Percentiles rank a stretch among this genome's conserved stretches.
phyloP scores from a whole-genome alignment of 2,113 vertebrate genomes.

The Atrichornis clamosus region DNA sequence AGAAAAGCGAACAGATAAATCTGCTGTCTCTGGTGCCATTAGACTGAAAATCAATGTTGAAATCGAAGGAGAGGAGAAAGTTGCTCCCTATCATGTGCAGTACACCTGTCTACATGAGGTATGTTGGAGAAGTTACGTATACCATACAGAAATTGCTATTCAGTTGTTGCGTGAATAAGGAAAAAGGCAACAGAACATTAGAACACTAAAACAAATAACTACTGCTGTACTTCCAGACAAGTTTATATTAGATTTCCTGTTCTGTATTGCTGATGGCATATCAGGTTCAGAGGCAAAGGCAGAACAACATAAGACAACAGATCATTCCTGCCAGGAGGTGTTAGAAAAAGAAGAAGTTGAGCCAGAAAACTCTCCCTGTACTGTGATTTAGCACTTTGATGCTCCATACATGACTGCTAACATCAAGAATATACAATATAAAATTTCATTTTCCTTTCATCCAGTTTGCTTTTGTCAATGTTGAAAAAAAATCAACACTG shows the following conservation, averaged over 20 bases:
- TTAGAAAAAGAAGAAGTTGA: background rate
- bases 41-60: slow-evolving; percentile 95
- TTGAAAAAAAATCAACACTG: background rate
- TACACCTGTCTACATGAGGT: slow-evolving; percentile 99
- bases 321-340: background rate
- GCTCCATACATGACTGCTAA: background rate
- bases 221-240: background rate
- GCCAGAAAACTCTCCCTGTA: background rate
- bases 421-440: background rate
- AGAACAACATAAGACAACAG: background rate
- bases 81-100: slow-evolving; percentile 93
- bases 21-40: slow-evolving; percentile 94
- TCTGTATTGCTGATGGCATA: background rate
- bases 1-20: slow-evolving; percentile 98
- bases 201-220: background rate
- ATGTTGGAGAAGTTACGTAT: background rate
- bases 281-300: background rate
- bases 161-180: background rate
- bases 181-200: background rate
- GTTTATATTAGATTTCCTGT: background rate
- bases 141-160: background rate
- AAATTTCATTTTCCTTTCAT: background rate
- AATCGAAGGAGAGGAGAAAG: slow-evolving; percentile 96
- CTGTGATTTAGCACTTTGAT: background rate
- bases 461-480: background rate